These are phyloP conservation scores for Dryobates pubescens DNA, from an alignment of 2,797 vertebrate genomes.

Conservation along the genomic window DNA sequence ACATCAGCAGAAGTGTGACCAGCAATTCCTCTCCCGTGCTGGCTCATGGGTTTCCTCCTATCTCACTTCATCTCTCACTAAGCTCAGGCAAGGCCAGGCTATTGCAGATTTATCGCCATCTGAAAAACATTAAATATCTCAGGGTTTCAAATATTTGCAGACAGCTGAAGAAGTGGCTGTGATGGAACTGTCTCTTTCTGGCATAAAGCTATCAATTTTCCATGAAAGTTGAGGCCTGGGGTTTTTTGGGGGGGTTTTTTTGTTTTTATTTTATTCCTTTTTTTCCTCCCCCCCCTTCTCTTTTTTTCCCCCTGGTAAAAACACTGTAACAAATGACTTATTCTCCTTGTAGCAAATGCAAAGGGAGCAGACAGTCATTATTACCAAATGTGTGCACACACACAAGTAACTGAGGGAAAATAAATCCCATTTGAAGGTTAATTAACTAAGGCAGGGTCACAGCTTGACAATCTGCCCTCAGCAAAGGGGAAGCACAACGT, in stretches of 20 bases:
- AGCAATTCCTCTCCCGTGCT: slow-evolving; percentile 42
- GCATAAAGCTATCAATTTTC: slow-evolving; percentile 74
- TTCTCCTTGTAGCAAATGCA: slow-evolving; percentile 16
- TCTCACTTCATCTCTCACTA: slow-evolving; percentile 74
- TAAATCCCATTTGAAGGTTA: slow-evolving; percentile 74
- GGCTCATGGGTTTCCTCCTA: slow-evolving; percentile 64
- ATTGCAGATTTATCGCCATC: slow-evolving; percentile 70
- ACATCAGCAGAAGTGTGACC: slow-evolving; percentile 58
- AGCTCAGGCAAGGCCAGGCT: slow-evolving; percentile 20
- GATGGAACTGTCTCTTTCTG: slow-evolving; percentile 74
- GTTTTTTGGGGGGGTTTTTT: background rate
- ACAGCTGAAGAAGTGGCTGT: slow-evolving; percentile 73
- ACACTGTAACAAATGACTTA: slow-evolving; percentile 54
- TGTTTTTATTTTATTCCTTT: background rate
- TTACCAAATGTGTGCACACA: slow-evolving; percentile 46
- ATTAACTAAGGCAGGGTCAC: slow-evolving; percentile 73
- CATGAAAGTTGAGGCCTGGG: slow-evolving; percentile 33
- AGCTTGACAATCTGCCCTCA: slow-evolving; percentile 72
- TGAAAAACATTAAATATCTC: slow-evolving; percentile 74
- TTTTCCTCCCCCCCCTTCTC: background rate
- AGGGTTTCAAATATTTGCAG: slow-evolving; percentile 72
- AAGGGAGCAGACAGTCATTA: slow-evolving; percentile 55
- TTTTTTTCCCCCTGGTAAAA: slow-evolving; percentile 54
- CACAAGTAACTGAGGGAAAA: slow-evolving; percentile 69
- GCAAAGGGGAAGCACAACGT: slow-evolving; percentile 65